Evolutionary conservation across 2,797 vertebrate species (phyloP), one percentile per base, ranked within the genome.

Genomic region (Channa striata): DNA sequence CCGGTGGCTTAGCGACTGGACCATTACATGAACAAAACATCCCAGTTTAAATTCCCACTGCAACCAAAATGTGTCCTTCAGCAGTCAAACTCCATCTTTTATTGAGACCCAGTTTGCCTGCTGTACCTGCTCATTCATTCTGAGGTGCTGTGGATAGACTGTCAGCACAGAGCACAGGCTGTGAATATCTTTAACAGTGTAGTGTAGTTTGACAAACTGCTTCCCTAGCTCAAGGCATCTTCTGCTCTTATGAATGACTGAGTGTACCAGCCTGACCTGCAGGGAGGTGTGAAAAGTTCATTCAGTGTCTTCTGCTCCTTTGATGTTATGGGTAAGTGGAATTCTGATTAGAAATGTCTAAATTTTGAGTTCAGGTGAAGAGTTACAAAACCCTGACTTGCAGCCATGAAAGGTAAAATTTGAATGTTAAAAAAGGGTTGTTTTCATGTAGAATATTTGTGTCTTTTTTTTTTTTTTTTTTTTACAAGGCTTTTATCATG

Each of bases 201-300:
- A 43, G 16, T 59, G 42, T 8, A 21, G 58, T 70, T 50, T 77
- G 53, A 77, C 47, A 59, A 78, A 80, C 73, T 53, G 36, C 63
- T 58, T 73, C 30, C 42, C 46, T 30, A 54, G 34, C 61, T 74
- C 42, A 36, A 60, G 56, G 65, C 57, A n/a, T 49, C 54, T 39
- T 62, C 67, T 66, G 69, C 61, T 67, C 59, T 37, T 44, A 37
- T 52, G n/a, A 77, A 12, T 25, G 40, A 56, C 73, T 52, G 69
- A 68, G 20, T 74, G 59, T 25, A 54, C 14, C 72, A 36, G 52
- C 37, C 65, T 72, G 75, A 85, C 69, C 65, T 63, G 74, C 53
- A 68, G 75, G 36, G 54, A 76, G 69, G 50, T 72, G 65, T 74
- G 72, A 74, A 75, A 72, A 72, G 73, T 76, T 82, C 63, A 77